Base-by-base conservation (phyloP, 2,797 vertebrate genomes). In the Lerista edwardsae region DNA sequence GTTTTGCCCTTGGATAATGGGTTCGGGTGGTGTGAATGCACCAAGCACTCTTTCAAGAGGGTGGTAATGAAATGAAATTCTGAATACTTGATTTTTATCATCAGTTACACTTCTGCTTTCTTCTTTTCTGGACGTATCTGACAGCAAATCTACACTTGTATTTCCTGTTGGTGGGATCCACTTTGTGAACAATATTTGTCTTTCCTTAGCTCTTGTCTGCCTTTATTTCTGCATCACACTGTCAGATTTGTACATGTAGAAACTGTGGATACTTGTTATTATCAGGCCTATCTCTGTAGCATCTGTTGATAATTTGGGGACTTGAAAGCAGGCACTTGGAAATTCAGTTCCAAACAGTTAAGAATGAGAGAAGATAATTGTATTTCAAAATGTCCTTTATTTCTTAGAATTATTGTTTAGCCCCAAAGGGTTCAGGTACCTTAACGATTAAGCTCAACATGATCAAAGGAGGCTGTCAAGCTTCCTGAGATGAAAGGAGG, bases 341-440 rank as follows among this genome's bases (percentile, higher is more conserved):
- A 86, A 67, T 90, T 87, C 27, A 29, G 80, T 62, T 72, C 84
- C 59, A 84, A 57, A 25, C 36, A 3, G n/a, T 86, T 90, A 81
- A 91, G 82, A 89, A 80, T 21, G 17, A 79, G 47, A 79, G 79
- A 82, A 84, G 39, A 88, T 82, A 57, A 19, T 7, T 81, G 29
- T 86, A 59, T 90, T 91, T 86, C 51, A 67, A 90, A 0, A 0
- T 0, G 51, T 85, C 85, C 76, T 68, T n/a, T 75, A 55, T 75
- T 75, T 86, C 69, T 68, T 82, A 80, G 88, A 91, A 91, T 86
- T 51, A 85, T 83, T 84, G 89, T 80, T 87, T 83, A 90, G 67
- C 47, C 64, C 67, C 0, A 0, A 36, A 69, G 69, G 84, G 79
- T 79, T 91, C 80, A 83, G 15, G 75, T 71, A 73, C 62, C 55